These are phyloP conservation scores for Rhinella marina DNA, from an alignment of 2,797 vertebrate species.

Conservation along the genomic window DNA sequence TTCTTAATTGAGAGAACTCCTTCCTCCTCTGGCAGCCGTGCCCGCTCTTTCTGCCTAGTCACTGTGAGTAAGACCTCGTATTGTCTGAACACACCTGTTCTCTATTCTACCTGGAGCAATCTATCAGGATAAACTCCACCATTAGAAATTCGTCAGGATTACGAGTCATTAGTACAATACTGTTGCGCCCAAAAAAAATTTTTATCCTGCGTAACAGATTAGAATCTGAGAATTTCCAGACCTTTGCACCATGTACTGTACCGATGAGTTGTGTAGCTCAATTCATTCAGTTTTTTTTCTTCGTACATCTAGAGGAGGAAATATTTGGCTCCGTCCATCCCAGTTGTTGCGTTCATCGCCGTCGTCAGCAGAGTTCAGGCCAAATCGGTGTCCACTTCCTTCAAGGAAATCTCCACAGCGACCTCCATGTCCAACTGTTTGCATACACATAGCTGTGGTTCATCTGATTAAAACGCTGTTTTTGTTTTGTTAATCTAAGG, in stretches of 20 bases:
- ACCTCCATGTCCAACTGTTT: too few relatives aligned
- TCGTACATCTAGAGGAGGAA: too few relatives aligned
- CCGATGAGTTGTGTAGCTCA: too few relatives aligned
- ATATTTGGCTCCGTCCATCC: too few relatives aligned
- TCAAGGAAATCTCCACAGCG: too few relatives aligned
- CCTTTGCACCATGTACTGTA: background rate
- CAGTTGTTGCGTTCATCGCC: too few relatives aligned
- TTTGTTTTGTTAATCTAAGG: too few relatives aligned
- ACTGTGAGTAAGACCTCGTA: slow-evolving; percentile 26
- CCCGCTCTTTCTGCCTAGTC: slow-evolving; percentile 36
- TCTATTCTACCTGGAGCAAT: background rate
- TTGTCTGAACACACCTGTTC: slow-evolving; percentile 33
- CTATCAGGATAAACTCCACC: background rate
- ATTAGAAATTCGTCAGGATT: background rate
- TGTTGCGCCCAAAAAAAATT: background rate
- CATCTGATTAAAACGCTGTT: too few relatives aligned
- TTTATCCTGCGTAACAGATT: background rate
- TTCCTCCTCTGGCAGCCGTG: background rate
- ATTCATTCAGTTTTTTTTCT: too few relatives aligned
- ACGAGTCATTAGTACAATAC: background rate
- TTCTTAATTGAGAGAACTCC: background rate
- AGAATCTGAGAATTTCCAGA: background rate
- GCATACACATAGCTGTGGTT: too few relatives aligned
- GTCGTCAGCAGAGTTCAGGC: too few relatives aligned
- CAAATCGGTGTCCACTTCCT: too few relatives aligned